Percentiles rank a stretch among this genome's conserved stretches.
Conservation (phyloP, 23 tunicate species). For the Trididemnum miniatum region DNA sequence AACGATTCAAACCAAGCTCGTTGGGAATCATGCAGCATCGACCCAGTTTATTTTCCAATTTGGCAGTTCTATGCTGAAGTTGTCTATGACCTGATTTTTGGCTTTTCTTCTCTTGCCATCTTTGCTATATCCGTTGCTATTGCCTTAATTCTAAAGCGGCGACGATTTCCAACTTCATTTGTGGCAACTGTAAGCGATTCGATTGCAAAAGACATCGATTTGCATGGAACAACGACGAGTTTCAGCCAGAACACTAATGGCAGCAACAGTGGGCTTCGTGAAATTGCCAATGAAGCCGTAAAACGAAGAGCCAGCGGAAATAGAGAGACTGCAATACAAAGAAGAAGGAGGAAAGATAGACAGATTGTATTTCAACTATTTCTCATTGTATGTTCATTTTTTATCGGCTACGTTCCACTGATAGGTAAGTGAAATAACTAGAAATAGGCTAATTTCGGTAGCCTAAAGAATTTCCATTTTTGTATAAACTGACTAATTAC, state of each 20-base stretch:
- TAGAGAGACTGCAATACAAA: neutral
- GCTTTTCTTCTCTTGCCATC: conserved; percentile 19
- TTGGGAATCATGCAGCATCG: conserved; percentile 52
- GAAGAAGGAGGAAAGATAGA: conserved; percentile 30
- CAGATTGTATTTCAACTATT: conserved; percentile 22
- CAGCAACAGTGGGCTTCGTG: neutral
- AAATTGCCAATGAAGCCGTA: too few relatives aligned
- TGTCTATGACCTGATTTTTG: conserved; percentile 21
- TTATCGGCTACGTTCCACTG: conserved; percentile 32
- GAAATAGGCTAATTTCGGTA: too few relatives aligned
- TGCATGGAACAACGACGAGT: neutral
- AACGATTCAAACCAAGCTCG: conserved; percentile 14
- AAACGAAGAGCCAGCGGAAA: neutral
- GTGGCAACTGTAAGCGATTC: neutral
- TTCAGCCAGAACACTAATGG: neutral
- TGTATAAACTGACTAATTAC: too few relatives aligned
- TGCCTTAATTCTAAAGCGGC: neutral
- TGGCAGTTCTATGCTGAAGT: conserved; percentile 40
- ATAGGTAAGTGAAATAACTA: conserved; percentile 32
- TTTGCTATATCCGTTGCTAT: neutral
- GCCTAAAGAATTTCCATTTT: too few relatives aligned
- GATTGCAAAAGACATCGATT: neutral
- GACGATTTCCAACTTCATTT: neutral
- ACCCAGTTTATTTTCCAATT: conserved; percentile 7
- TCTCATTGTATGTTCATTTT: conserved; percentile 38